These are phyloP conservation scores for Azemiops feae DNA, from an alignment of 2,113 vertebrate species.

Conservation along the genomic window DNA sequence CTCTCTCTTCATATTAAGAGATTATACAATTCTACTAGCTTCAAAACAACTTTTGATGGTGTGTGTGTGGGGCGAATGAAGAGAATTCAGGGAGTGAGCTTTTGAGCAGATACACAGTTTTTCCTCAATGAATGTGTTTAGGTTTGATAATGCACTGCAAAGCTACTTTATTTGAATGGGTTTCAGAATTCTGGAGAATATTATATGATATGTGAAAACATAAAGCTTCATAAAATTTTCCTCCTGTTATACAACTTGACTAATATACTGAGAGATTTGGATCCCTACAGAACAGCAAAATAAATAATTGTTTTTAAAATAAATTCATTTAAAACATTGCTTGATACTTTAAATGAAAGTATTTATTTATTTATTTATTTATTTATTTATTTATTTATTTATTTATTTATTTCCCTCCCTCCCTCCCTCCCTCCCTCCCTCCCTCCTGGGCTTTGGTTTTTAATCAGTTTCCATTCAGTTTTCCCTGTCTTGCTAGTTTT, in stretches of 20 bases:
- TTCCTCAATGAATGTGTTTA: neutral
- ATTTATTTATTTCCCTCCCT: neutral
- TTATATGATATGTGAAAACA: neutral
- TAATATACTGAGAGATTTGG: neutral
- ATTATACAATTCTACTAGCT: neutral
- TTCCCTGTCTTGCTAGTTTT: neutral
- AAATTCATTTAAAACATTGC: neutral
- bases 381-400: neutral
- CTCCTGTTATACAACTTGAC: neutral
- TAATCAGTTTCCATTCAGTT: neutral
- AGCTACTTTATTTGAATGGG: neutral
- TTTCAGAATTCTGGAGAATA: neutral
- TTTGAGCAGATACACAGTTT: neutral
- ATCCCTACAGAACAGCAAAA: neutral
- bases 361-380: neutral
- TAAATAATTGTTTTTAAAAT: neutral
- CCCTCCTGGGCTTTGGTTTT: too few species aligned
- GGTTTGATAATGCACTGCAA: neutral
- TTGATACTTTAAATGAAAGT: neutral
- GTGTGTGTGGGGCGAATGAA: neutral
- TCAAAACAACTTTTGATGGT: neutral
- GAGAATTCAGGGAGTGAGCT: neutral
- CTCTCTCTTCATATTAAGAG: neutral
- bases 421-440: too few species aligned
- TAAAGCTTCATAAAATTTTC: neutral